Evolutionary conservation across 1,140 invertebrate genomes (phyloP), one percentile per base, ranked within the genome.

Genomic region (Solen grandis): DNA sequence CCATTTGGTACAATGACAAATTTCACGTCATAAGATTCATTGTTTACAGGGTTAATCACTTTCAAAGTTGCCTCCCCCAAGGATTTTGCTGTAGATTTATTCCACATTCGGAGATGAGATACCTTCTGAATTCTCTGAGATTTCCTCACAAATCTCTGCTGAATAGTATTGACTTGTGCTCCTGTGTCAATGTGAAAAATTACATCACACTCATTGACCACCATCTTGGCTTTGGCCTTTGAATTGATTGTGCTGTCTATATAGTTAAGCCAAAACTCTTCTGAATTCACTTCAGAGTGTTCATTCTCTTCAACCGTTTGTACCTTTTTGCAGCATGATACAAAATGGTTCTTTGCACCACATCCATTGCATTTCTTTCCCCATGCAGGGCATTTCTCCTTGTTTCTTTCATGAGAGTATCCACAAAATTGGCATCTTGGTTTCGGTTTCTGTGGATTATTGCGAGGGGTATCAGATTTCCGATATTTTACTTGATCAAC

Each of bases 361-460:
- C 81, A 80, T 19, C 29, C 68, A 0, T 2, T 3, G 69, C 72
- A 83, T n/a, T 33, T 59, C 72, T 83, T 78, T 33, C 68, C 77
- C 59, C 66, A 85, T 38, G 81, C 84, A 14, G 84, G 81, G 69
- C 81, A 84, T 22, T 29, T 25, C 70, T 69, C 79, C 62, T 75
- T 62, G 1, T 50, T 55, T 4, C 19, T 33, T 3, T n/a, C 41
- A 60, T 79, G 81, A 29, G 46, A 27, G n/a, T 50, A 36, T 59
- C 69, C 72, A 81, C 75, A 83, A 62, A 81, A 76, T 31, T 46
- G 36, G 63, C 84, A 83, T 16, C 16, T 36, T 13, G 19, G 27
- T 38, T 66, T 36, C 29, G 27, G 5, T 31, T 16, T 66, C 19
- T 8, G 29, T 16, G 27, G 16, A 19, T 3, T 16, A 29, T 13